A percentile compares a stretch with the other conserved stretches of the same genome.
Evolutionary conservation across 2,888 invertebrate species (phyloP).

Genomic region (Venusia cambrica): DNA sequence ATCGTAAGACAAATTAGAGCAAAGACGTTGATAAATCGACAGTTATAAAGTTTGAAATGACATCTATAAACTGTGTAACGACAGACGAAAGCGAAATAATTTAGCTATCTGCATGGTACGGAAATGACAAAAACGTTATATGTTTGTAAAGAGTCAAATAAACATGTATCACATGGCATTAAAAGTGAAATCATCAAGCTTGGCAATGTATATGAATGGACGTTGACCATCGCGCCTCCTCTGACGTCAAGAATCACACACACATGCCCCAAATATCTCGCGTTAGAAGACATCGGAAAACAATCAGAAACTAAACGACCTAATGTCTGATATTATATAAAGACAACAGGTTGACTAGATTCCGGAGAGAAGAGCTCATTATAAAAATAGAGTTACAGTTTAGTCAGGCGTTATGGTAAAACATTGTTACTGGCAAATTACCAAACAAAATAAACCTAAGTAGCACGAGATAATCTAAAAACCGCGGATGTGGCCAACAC

Average conservation of each 20-base stretch:
- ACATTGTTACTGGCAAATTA: slow-evolving; percentile 41
- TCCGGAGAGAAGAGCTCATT: slow-evolving; percentile 5
- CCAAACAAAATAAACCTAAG: slow-evolving; percentile 35
- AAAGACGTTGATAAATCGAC: slow-evolving; percentile 12
- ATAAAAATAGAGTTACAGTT: slow-evolving; percentile 25
- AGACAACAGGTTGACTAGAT: too few relatives aligned
- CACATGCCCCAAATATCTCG: slow-evolving; percentile 30
- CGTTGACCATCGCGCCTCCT: slow-evolving; percentile 55
- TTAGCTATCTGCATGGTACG: too few relatives aligned
- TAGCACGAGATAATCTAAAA: slow-evolving; percentile 26
- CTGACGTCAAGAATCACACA: slow-evolving; percentile 47
- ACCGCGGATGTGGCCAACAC: slow-evolving; percentile 19
- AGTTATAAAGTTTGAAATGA: slow-evolving; percentile 7
- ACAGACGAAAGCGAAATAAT: background rate
- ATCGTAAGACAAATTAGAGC: slow-evolving; percentile 16
- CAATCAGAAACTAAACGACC: slow-evolving; percentile 15
- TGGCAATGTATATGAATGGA: slow-evolving; percentile 47
- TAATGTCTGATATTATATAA: too few relatives aligned
- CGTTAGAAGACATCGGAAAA: slow-evolving; percentile 29
- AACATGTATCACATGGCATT: slow-evolving; percentile 6
- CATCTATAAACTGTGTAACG: slow-evolving; percentile 1
- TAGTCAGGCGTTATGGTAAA: slow-evolving; percentile 26
- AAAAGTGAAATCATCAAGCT: slow-evolving; percentile 26
- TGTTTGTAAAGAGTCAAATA: too few relatives aligned
- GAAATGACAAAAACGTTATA: too few relatives aligned